Base-by-base conservation (phyloP, 2,797 vertebrate genomes). In the Danio choprae region DNA sequence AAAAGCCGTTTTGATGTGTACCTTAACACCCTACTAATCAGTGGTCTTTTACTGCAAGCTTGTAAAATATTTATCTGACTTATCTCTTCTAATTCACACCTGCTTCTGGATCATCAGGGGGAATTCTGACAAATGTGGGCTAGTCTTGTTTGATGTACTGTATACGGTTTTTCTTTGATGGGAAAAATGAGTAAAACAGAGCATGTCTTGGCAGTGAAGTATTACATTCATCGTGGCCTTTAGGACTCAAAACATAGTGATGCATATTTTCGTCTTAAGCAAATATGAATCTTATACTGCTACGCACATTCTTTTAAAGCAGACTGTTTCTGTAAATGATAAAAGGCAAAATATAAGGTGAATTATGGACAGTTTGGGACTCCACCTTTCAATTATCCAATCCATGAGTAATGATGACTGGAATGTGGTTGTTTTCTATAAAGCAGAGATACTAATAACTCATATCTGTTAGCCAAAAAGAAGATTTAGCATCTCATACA, bases 381-480 rank as follows among this genome's bases (percentile, higher is more conserved):
- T 74, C 10, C 4, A 62, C 15, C 4, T 36, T 59, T n/a, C 40
- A n/a, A 44, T 46, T 73, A 50, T 6, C 6, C n/a, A 40, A 62
- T 40, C 29, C n/a, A 51, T 40, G 58, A 62, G 29, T 43, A 63
- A 80, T 64, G 62, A 18, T 40, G 56, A 22, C 48, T 64, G 50
- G 6, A 46, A 53, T 80, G 22, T 64, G 48, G 20, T 56, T 55
- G 38, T 18, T 72, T 53, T 74, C 6, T 74, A 50, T 62, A 20
- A 6, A 18, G 44, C 2, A 38, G 10, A 48, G 10, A 13, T 62
- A 9, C 6, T 50, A 74, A 50, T 74, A 74, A 40, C 11, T 62
- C 72, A 74, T n/a, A 62, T 13, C 5, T 40, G 2, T 20, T 4
- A 3, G 72, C n/a, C 72, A 73, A 59, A 73, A 7, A 59, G 16